Evolutionary conservation across 2,113 vertebrate genomes (phyloP), one percentile per base, ranked within the genome.

Genomic region (Saguinus midas): DNA sequence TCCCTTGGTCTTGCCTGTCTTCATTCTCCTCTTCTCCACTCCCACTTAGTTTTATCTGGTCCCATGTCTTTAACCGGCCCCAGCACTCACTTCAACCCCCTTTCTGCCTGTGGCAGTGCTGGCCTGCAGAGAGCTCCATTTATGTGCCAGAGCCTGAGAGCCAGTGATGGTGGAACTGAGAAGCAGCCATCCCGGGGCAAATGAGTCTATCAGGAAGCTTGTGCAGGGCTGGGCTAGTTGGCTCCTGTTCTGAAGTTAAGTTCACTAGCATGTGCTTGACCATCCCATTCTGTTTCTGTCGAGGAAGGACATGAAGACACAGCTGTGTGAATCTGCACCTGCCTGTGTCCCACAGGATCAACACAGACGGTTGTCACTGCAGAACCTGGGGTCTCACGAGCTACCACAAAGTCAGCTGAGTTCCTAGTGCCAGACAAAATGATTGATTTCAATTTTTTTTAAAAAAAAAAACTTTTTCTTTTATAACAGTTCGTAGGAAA

Each of bases 1-100:
- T 20, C 9, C 23, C 37, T 14, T 6, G 40, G 32, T 1, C 20
- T 57, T 9, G 0, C 12, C 35, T 27, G 10, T 72, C 43, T 2
- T 50, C 35, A 3, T 43, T 86, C 17, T 84, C 5, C 18, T 48
- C 61, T 48, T 78, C 23, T 21, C 8, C 29, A 5, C 29, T 17
- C 16, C 23, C 87, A 37, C 75, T 43, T 73, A 43, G 35, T 45
- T 57, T 70, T 64, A n/a, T 45, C 50, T 29, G 10, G 1, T 5
- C 3, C 75, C 0, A 0, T 80, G 92, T 20, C 84, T 96, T 88
- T 70, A 76, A 57, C 29, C 35, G 16, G 45, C 9, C 45, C 11
- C 21, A 37, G 16, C 50, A 61, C n/a, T 48, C 10, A 52, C 21
- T 70, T 83, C 45, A 73, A 35, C 40, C 40, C 2, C 3, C 25